Base-by-base conservation (phyloP, 2,797 vertebrate genomes). In the Dipus sagitta region DNA sequence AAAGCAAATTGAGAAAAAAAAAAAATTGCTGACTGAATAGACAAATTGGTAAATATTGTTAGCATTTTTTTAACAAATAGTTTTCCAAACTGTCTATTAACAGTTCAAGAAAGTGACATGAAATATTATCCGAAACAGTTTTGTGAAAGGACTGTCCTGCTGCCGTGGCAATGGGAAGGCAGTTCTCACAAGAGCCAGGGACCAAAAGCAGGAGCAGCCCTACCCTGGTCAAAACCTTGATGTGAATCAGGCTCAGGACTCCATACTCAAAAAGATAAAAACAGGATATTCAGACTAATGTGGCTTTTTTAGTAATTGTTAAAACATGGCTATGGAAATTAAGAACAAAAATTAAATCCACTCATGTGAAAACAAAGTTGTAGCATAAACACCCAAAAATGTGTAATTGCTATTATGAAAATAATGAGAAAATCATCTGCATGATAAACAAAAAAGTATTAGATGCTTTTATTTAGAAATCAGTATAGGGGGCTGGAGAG, bases 331-430 rank as follows among this genome's bases (percentile, higher is more conserved):
- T 92, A 32, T 75, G 47, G 62, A 88, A 90, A 82, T 62, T 77
- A 84, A 65, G 30, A 90, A 64, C 92, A 95, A 64, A 23, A 78
- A 86, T 78, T 91, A 85, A 96, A 76, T 91, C 65, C 42, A 71
- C 34, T 60, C 76, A 71, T 94, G 15, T 93, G 58, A 81, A 95
- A 96, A 94, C 72, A 77, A 90, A 91, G 82, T 58, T 67, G 76
- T 1, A 75, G 3, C 68, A 0, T 92, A 93, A 86, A 75, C 34
- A 74, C 15, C 18, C 13, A 65, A 6, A 30, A 86, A 84, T 47
- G 42, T 26, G 7, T 54, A 90, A 9, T 42, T 94, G 82, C 12
- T 89, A 1, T 94, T 90, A 42, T 18, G 52, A 95, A 78, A 92
- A 24, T 77, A 87, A 60, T 32, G 2, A 71, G 30, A 86, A 52